Evolutionary conservation across 2,888 invertebrate species (phyloP), one percentile per base, ranked within the genome.

Genomic region (Mycalesis mineus): DNA sequence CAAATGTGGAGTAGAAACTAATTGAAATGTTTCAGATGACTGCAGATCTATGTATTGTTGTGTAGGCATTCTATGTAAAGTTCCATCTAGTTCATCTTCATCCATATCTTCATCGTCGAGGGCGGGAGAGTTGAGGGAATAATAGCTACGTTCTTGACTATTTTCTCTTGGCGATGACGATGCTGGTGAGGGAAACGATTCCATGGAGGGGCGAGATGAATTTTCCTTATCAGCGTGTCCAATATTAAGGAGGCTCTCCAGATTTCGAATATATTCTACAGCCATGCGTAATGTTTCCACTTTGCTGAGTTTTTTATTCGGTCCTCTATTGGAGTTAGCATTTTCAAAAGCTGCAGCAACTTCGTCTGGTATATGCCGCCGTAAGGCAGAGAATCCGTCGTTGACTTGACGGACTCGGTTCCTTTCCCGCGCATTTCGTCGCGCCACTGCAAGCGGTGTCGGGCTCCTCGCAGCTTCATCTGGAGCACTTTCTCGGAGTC

Each of bases 361-460:
- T 75, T 95, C 94, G 55, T 93, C 94, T 0, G 97, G 97, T 65
- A 97, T 96, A 75, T 96, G 96, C 69, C 95, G 94, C 15, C 97
- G 91, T 1, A 97, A 84, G n/a, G 95, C 94, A 0, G 96, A 95
- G 78, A 97, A 97, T 14, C 97, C 97, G 72, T 96, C 95, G 84
- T 97, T 97, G 28, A 97, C 96, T 91, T 97, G 96, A 68, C 97
- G 96, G 8, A 97, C 97, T 60, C 98, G 92, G 83, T 97, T 97
- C 15, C 98, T 90, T 91, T 98, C 98, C 53, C 98, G 92, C 62
- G 97, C 97, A 87, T 98, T 98, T 73, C 98, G 90, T 44, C 97
- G 90, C 0, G 96, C 96, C 7, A 97, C 96, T 0, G 97, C 95
- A 17, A 95, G 92, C 0, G 95, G 95, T 50, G 94, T 94, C 2